Evolutionary conservation across 2,797 vertebrate species (phyloP), one percentile per base, ranked within the genome.

Genomic region (Macrochelys suwanniensis): DNA sequence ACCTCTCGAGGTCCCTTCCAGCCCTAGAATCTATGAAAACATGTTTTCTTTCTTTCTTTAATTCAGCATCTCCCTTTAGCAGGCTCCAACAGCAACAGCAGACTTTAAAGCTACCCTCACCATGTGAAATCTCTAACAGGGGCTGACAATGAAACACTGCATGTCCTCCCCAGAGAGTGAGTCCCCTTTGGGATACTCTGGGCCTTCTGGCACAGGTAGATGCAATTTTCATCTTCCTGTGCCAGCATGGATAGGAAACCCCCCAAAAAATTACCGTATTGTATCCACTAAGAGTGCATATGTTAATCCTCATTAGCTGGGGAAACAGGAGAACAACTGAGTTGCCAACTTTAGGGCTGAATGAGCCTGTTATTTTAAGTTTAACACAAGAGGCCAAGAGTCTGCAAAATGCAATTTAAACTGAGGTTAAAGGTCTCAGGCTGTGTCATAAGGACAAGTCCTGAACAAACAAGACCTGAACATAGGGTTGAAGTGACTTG

Each of bases 401-500:
- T 47, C 17, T 74, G 12, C 76, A 61, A 4, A 42, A 89, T 88
- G 89, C 65, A 57, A 5, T 3, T 5, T 9, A 93, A 50, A 42
- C 23, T 88, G 31, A 49, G 42, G 47, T 33, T 33, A 68, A 80
- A 59, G 6, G 15, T 84, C 26, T 45, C 85, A 33, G 68, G 17
- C 5, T 2, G 88, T 82, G 11, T 54, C 49, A 88, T 12, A 77
- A n/a, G 33, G 0, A 65, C 42, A 82, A 84, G 31, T 65, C 25
- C 0, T 0, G n/a, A 68, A 68, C 65, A 68, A 59, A 68, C n/a
- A 82, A 84, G 33, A 54, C 25, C 0, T 0, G 65, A 68, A 37
- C n/a, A 68, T 37, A 17, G 65, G n/a, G 33, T 77, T 76, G 19
- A 42, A 28, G 21, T 80, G 68, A 7, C 11, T 80, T 31, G 0